Evolutionary conservation across 2,888 invertebrate genomes (phyloP).

Genomic region (Thera obeliscata): DNA sequence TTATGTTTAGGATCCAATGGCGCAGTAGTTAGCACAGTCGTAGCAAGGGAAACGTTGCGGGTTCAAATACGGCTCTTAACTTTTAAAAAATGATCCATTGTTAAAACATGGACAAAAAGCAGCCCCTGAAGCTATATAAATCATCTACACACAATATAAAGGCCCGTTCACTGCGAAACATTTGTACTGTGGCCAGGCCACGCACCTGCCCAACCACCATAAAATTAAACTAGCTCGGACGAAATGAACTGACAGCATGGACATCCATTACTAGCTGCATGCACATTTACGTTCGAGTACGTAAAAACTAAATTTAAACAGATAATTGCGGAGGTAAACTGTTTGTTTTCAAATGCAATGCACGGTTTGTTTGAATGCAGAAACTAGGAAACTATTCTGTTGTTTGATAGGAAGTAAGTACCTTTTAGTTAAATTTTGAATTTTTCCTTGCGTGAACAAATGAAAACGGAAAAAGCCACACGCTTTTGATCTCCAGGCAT

Average conservation of each 20-base stretch:
- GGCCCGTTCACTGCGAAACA: constrained; percentile 23
- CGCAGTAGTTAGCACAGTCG: too few species aligned
- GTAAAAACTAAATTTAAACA: constrained; percentile 29
- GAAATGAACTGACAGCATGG: constrained; percentile 64
- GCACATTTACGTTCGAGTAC: constrained; percentile 34
- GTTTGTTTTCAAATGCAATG: constrained; percentile 11
- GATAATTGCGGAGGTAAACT: constrained; percentile 21
- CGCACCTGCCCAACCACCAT: constrained; percentile 77
- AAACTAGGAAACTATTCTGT: background rate
- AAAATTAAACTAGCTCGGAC: constrained; percentile 77
- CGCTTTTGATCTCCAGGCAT: too few species aligned
- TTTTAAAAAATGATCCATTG: too few species aligned
- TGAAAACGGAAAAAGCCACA: too few species aligned
- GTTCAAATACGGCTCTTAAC: too few species aligned
- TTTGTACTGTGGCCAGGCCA: constrained; percentile 47
- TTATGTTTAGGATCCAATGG: too few species aligned
- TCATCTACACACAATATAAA: background rate
- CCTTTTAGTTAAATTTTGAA: too few species aligned
- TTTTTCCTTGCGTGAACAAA: too few species aligned
- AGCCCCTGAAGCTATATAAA: background rate
- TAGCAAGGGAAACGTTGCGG: too few species aligned
- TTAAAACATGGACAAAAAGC: background rate
- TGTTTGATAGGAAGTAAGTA: background rate
- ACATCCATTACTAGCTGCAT: constrained; percentile 48
- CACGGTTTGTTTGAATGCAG: background rate